These are phyloP conservation scores for Episyrphus balteatus DNA, from an alignment of 1,140 invertebrate species.

Conservation along the genomic window DNA sequence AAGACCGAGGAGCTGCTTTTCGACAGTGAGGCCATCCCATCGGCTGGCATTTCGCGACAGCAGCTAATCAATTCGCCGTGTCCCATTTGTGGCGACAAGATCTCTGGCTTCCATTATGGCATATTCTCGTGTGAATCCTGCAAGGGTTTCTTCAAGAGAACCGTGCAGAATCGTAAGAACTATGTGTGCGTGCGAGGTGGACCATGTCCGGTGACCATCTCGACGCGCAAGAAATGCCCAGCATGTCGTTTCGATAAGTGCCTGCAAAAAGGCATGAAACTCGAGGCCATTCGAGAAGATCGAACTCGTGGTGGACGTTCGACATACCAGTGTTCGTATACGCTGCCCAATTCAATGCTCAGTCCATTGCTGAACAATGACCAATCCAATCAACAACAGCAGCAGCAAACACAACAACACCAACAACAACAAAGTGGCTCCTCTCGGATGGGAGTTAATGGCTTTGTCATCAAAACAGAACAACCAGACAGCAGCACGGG, in stretches of 20 bases:
- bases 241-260: slow-evolving; percentile 97
- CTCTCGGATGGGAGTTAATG: slow-evolving; percentile 18
- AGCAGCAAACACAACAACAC: neutral
- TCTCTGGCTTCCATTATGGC: slow-evolving; percentile 90
- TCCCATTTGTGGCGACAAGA: slow-evolving; percentile 90
- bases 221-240: slow-evolving; percentile 91
- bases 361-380: slow-evolving; percentile 29
- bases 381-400: slow-evolving; percentile 6
- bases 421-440: slow-evolving; percentile 2
- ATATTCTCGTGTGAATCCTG: slow-evolving; percentile 96
- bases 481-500: slow-evolving; percentile 7
- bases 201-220: slow-evolving; percentile 81
- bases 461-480: slow-evolving; percentile 20
- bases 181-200: slow-evolving; percentile 88
- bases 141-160: slow-evolving; percentile 97
- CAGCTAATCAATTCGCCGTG: slow-evolving; percentile 75
- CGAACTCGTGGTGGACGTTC: slow-evolving; percentile 87
- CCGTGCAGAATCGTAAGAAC: slow-evolving; percentile 94
- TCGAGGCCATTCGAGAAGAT: slow-evolving; percentile 93
- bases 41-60: slow-evolving; percentile 73
- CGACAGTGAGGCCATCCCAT: slow-evolving; percentile 18
- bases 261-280: slow-evolving; percentile 90
- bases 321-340: slow-evolving; percentile 89
- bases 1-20: neutral
- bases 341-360: slow-evolving; percentile 57